Conservation (phyloP, 2,113 vertebrate genomes). For the Megaleporinus macrocephalus region DNA sequence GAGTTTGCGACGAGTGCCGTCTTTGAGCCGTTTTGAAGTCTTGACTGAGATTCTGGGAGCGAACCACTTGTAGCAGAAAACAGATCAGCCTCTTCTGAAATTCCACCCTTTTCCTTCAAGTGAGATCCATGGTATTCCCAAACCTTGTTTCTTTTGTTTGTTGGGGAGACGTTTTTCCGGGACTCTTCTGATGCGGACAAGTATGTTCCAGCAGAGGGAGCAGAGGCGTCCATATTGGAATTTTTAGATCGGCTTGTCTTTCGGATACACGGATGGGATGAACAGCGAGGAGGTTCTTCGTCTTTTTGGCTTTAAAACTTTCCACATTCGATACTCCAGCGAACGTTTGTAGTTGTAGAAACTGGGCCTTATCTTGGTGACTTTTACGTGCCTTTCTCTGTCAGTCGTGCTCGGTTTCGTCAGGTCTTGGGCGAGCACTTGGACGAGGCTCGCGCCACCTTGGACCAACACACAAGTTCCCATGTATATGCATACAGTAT, state of each 20-base stretch:
- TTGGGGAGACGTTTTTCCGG: background rate
- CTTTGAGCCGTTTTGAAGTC: too few relatives aligned
- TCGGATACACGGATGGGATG: background rate
- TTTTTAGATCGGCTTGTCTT: background rate
- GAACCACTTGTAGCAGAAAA: background rate
- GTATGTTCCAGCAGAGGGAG: background rate
- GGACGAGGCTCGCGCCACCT: constrained; percentile 7
- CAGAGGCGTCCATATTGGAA: background rate
- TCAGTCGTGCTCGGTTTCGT: constrained; percentile 9
- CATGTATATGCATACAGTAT: constrained; percentile 11
- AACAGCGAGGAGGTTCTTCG: background rate
- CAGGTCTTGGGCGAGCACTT: background rate
- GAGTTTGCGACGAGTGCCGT: too few relatives aligned
- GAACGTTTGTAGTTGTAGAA: background rate
- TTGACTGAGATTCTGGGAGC: background rate
- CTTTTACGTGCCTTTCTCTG: constrained; percentile 86
- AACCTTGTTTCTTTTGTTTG: background rate
- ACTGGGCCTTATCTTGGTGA: constrained; percentile 46
- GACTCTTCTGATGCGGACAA: background rate
- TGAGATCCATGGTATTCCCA: background rate
- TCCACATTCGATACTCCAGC: constrained; percentile 8
- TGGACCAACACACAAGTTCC: constrained; percentile 29
- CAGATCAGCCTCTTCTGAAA: background rate
- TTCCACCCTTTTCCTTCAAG: background rate
- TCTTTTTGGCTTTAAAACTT: constrained; percentile 14